A percentile compares a stretch with the other conserved stretches of the same genome.
These are phyloP conservation scores for Hesperophylax magnus DNA, from an alignment of 1,140 invertebrate species.

Conservation along the genomic window DNA sequence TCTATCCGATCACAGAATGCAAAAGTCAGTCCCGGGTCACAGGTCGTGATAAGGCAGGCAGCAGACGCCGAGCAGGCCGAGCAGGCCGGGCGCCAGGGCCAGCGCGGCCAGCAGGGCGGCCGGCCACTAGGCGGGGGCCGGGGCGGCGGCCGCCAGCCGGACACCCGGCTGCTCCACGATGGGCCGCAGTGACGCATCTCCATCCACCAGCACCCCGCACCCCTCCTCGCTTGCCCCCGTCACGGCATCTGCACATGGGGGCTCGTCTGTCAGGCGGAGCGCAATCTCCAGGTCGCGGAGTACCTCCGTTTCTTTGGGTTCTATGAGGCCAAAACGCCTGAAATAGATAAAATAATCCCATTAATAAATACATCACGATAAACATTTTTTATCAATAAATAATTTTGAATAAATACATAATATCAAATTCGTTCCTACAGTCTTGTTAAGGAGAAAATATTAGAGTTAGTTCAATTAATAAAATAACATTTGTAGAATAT, in stretches of 20 bases:
- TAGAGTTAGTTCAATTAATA: too few species aligned
- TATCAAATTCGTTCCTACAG: too few species aligned
- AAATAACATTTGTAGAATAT: too few species aligned
- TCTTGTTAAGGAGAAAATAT: too few species aligned
- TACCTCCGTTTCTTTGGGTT: constrained; percentile 96
- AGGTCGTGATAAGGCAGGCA: constrained; percentile 57
- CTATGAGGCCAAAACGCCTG: constrained; percentile 92
- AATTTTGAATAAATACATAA: too few species aligned
- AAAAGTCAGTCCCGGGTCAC: constrained; percentile 43
- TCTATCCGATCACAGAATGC: constrained; percentile 32
- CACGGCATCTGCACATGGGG: constrained; percentile 58
- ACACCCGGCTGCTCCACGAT: constrained; percentile 65
- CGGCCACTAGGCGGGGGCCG: constrained; percentile 57
- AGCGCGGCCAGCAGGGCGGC: constrained; percentile 55
- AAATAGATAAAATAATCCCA: constrained; percentile 61
- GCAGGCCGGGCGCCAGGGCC: constrained; percentile 47
- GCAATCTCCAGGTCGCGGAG: constrained; percentile 88
- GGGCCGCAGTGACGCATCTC: constrained; percentile 64
- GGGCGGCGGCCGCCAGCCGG: constrained; percentile 61
- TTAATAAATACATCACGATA: not conserved
- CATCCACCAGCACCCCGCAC: constrained; percentile 60
- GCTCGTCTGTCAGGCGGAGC: constrained; percentile 74
- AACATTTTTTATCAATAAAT: too few species aligned
- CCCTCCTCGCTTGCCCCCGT: constrained; percentile 53
- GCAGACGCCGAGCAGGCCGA: constrained; percentile 47